Evolutionary conservation across 37 sponge, comb jelly and placozoan species (phyloP).

Genomic region (Ephydatia muelleri): DNA sequence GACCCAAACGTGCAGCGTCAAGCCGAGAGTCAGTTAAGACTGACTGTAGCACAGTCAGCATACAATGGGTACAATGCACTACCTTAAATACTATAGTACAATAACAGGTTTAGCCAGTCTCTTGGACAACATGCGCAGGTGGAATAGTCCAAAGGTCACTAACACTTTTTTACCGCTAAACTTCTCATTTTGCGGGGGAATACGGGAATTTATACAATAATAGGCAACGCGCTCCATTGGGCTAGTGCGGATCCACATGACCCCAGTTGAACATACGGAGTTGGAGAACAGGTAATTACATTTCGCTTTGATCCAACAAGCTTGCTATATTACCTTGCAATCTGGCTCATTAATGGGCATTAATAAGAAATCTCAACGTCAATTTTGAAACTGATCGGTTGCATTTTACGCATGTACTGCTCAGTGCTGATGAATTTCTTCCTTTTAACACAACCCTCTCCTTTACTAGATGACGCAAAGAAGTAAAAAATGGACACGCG

Average conservation of each 20-base stretch:
- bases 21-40: no score
- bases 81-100: no score
- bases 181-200: neutral
- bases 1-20: no score
- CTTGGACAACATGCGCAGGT: no score
- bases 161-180: slow-evolving; percentile 1
- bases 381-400: neutral
- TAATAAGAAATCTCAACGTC: neutral
- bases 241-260: no score
- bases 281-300: neutral
- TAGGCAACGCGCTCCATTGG: no score
- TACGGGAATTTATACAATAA: slow-evolving; percentile 1
- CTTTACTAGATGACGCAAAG: neutral
- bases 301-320: neutral
- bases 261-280: neutral
- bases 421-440: neutral
- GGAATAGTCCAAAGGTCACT: no score
- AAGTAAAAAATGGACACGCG: slow-evolving; percentile 1
- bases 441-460: neutral
- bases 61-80: no score
- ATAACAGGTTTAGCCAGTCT: no score
- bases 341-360: neutral
- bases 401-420: neutral
- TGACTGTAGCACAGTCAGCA: no score
- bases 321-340: neutral